Conservation (phyloP, 2,113 vertebrate genomes). For the Cebus imitator region DNA sequence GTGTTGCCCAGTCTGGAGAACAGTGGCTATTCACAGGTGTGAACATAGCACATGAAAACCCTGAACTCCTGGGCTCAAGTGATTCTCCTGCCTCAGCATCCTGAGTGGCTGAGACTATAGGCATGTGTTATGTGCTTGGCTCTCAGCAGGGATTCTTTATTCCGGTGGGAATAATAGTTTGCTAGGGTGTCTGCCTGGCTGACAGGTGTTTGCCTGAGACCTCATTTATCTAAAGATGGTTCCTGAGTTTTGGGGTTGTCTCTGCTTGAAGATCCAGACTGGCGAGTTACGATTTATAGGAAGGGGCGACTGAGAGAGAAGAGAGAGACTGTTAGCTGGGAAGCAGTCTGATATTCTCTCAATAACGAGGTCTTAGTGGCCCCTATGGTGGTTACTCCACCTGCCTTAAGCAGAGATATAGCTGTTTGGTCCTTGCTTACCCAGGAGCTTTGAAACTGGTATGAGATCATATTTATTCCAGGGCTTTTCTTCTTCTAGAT, state of each 20-base stretch:
- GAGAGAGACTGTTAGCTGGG: not conserved
- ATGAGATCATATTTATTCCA: not conserved
- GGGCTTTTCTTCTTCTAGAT: not conserved
- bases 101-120: not conserved
- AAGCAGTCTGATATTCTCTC: not conserved
- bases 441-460: not conserved
- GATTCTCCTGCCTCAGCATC: not conserved
- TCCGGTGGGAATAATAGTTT: not conserved
- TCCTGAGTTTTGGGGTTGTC: not conserved
- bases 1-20: not conserved
- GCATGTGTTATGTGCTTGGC: not conserved
- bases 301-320: not conserved
- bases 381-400: not conserved
- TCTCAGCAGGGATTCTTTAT: not conserved
- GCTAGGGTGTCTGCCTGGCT: not conserved
- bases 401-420: not conserved
- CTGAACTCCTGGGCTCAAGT: not conserved
- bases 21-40: not conserved
- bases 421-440: not conserved
- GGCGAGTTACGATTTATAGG: not conserved
- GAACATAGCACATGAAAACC: not conserved
- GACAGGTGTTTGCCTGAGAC: not conserved
- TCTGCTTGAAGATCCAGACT: not conserved
- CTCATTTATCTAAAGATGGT: not conserved
- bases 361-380: constrained; percentile 52